Conservation (phyloP, 2,113 vertebrate genomes). For the Datnioides undecimradiatus region DNA sequence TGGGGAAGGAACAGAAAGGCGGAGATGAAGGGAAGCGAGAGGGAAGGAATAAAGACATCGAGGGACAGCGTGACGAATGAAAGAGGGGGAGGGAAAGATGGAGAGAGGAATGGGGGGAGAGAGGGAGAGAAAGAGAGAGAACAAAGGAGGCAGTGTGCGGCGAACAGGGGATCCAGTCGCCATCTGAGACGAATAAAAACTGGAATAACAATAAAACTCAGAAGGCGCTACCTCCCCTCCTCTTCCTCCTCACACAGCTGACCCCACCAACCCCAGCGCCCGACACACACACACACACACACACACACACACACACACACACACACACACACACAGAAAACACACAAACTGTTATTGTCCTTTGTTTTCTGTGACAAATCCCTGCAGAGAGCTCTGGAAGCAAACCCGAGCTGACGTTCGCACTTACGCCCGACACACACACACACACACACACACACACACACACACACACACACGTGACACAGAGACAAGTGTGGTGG, state of each 20-base stretch:
- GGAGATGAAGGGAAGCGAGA: not conserved
- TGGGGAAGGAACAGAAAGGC: not conserved
- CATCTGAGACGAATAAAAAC: slow-evolving; percentile 83
- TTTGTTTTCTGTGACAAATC: slow-evolving; percentile 52
- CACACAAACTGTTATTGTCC: slow-evolving; percentile 16
- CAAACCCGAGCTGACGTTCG: slow-evolving; percentile 27
- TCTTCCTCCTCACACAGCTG: slow-evolving; percentile 13
- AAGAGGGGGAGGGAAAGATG: slow-evolving; percentile 32
- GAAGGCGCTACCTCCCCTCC: slow-evolving; percentile 71
- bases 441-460: slow-evolving; percentile 2
- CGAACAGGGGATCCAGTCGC: slow-evolving; percentile 68
- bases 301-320: slow-evolving; percentile 22
- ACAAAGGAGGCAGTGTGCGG: slow-evolving; percentile 81
- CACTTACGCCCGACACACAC: slow-evolving; percentile 20
- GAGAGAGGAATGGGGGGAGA: slow-evolving; percentile 13
- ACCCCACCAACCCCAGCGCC: not conserved
- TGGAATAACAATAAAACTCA: slow-evolving; percentile 82
- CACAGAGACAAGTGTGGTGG: slow-evolving; percentile 23
- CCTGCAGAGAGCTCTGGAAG: slow-evolving; percentile 17
- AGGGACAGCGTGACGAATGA: slow-evolving; percentile 20
- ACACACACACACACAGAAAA: slow-evolving; percentile 26
- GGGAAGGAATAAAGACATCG: slow-evolving; percentile 1
- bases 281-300: slow-evolving; percentile 23
- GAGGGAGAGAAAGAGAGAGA: slow-evolving; percentile 51
- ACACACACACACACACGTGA: slow-evolving; percentile 6